A percentile compares a stretch with the other conserved stretches of the same genome.
Conservation (phyloP, 2,888 invertebrate species). For the Eumacrocentrus americanus region DNA sequence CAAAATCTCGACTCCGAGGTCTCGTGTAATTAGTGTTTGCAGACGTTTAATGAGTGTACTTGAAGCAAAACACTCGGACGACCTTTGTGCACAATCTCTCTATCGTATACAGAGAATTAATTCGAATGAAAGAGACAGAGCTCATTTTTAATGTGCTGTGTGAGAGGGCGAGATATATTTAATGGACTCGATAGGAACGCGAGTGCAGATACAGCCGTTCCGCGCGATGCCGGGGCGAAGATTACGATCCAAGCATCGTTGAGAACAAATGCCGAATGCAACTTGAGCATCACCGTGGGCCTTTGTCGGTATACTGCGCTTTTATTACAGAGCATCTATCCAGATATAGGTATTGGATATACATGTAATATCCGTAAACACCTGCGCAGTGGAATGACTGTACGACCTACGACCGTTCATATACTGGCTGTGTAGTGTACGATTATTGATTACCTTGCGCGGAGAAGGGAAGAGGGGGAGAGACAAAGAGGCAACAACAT, state of each 20-base stretch:
- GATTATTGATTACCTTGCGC: background rate
- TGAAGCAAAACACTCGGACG: conserved; percentile 21
- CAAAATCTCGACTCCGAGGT: conserved; percentile 22
- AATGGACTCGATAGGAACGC: background rate
- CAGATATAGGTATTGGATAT: background rate
- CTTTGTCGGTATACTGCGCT: conserved; percentile 53
- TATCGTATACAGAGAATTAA: conserved; percentile 23
- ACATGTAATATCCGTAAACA: background rate
- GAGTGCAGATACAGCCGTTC: background rate
- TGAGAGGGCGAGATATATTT: background rate
- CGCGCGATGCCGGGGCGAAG: background rate
- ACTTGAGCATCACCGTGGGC: conserved; percentile 48
- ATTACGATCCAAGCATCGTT: conserved; percentile 45
- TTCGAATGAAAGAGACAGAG: conserved; percentile 6
- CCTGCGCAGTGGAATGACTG: background rate
- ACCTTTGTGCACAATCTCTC: conserved; percentile 14
- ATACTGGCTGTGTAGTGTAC: background rate
- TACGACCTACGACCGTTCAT: background rate
- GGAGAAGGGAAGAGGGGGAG: background rate
- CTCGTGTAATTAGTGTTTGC: conserved; percentile 58
- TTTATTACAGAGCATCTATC: conserved; percentile 13
- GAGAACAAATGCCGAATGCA: conserved; percentile 59
- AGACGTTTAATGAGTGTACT: conserved; percentile 50
- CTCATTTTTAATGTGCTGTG: background rate
- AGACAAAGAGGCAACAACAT: background rate